Base-by-base conservation (phyloP, 2,888 invertebrate species). In the Agrotis puta region DNA sequence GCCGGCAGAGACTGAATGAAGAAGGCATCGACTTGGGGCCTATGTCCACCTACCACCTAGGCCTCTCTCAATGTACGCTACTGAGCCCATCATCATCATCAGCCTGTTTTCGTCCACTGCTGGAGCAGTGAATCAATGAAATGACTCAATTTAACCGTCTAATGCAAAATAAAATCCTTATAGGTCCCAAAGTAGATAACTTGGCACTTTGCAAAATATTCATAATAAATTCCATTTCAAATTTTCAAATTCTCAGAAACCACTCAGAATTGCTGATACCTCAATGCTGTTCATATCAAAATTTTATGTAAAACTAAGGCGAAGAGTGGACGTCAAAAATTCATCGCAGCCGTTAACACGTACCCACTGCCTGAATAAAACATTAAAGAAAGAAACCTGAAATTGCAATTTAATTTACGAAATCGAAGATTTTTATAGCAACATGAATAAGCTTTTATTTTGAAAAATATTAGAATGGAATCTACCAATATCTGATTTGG, bases 301-400 rank as follows among this genome's bases (percentile, higher is more conserved):
- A 51, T 76, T 83, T 81, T 84, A 78, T 84, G 77, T 80, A 57
- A 84, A 80, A 80, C 79, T 74, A 67, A 74, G 66, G 59, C 59
- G 59, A 74, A 76, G 61, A 80, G 75, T 74, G 72, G 76, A 56
- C 76, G 74, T 80, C 80, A 80, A 85, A 88, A 87, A 88, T 89
- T 89, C 88, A 87, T 86, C 78, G 84, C 67, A 68, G 78, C 85
- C 86, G 89, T 89, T 90, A 89, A 86, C 89, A 89, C 87, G 88
- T 86, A 84, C 76, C 77, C 58, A 78, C 77, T 62, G 74, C 75
- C 80, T 90, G 90, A 91, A 90, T 91, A 88, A 91, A 88, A 89
- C 84, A 90, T 91, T 85, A 87, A 86, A 85, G 79, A 79, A 84
- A 83, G 7, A 56, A 56, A 56, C 83, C 85, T 85, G 87, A 90